These are phyloP conservation scores for Xiphorhynchus elegans DNA, from an alignment of 2,113 vertebrate species.

Conservation along the genomic window DNA sequence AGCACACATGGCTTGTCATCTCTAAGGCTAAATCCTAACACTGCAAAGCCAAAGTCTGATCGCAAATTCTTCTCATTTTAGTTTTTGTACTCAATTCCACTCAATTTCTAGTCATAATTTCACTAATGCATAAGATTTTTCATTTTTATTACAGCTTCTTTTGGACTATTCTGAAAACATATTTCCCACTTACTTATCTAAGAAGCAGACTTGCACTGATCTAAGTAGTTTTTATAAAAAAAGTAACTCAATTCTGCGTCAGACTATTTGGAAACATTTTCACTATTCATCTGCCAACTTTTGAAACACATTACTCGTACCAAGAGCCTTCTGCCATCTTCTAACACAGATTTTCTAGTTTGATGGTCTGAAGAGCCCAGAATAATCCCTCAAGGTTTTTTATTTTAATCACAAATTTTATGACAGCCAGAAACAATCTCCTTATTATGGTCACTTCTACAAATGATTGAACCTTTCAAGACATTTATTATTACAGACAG, in stretches of 20 bases:
- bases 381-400: conserved; percentile 18
- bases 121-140: neutral
- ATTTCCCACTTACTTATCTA: conserved; percentile 7
- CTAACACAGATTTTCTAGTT: conserved; percentile 33
- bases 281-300: conserved; percentile 31
- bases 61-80: neutral
- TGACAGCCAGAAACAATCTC: neutral
- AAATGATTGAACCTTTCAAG: neutral
- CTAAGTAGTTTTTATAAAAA: conserved; percentile 19
- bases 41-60: neutral
- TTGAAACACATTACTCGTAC: conserved; percentile 50
- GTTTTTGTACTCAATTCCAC: neutral
- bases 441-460: neutral
- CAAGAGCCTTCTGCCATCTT: conserved; percentile 38
- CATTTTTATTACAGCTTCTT: conserved; percentile 14
- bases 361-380: neutral
- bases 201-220: neutral
- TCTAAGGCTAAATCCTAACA: neutral
- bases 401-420: neutral
- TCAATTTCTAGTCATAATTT: neutral
- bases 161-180: conserved; percentile 9
- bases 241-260: conserved; percentile 4
- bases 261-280: conserved; percentile 59
- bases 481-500: neutral
- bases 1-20: neutral